Percentiles rank a stretch among this genome's conserved stretches.
Conservation (phyloP, 1,140 invertebrate species). For the Procambarus virginalis region DNA sequence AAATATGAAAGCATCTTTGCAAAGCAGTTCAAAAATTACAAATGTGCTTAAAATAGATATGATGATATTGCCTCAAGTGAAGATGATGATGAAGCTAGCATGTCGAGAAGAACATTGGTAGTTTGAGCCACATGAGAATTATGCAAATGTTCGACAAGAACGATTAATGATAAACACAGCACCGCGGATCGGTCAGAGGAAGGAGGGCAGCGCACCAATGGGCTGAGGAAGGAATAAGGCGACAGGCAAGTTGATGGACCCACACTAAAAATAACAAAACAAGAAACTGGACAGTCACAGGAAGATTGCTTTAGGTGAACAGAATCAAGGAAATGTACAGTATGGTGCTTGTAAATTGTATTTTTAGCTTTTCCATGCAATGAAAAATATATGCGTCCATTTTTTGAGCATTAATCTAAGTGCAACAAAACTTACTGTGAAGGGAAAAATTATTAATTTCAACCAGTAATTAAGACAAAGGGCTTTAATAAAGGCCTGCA, state of each 20-base stretch:
- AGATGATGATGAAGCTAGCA: constrained; percentile 39
- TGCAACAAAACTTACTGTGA: too few species aligned
- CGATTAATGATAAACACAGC: constrained; percentile 43
- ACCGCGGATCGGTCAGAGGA: constrained; percentile 42
- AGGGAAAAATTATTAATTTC: too few species aligned
- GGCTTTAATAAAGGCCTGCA: neutral
- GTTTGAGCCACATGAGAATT: constrained; percentile 49
- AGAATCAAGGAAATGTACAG: neutral
- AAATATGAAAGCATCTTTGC: constrained; percentile 61
- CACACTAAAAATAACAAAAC: neutral
- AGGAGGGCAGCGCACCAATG: constrained; percentile 52
- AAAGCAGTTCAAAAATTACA: constrained; percentile 61
- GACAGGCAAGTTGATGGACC: constrained; percentile 2
- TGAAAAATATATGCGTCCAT: neutral
- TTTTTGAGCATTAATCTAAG: neutral
- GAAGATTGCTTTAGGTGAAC: neutral
- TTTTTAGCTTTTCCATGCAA: neutral
- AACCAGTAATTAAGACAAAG: too few species aligned
- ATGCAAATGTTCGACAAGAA: constrained; percentile 42
- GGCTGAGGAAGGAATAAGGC: constrained; percentile 56
- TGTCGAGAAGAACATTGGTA: constrained; percentile 42
- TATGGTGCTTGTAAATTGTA: neutral
- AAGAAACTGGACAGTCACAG: neutral
- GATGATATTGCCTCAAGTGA: constrained; percentile 57
- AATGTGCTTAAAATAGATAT: constrained; percentile 61